Conservation (phyloP, 2,113 vertebrate genomes). For the Eurypyga helias region DNA sequence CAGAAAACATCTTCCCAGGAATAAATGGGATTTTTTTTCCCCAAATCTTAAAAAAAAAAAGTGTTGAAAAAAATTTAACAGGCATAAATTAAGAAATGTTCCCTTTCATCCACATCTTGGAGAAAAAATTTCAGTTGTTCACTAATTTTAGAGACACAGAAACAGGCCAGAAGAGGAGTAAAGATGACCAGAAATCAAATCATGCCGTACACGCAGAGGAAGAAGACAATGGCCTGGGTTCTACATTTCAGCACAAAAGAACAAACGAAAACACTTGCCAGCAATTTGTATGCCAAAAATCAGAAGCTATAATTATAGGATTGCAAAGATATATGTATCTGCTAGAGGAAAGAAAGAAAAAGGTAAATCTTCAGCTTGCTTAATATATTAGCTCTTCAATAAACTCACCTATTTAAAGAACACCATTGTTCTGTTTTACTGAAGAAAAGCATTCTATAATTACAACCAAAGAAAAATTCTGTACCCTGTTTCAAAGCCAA, state of each 20-base stretch:
- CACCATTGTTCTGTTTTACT: neutral
- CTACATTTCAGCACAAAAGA: neutral
- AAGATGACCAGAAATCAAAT: neutral
- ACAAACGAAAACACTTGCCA: neutral
- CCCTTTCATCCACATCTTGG: neutral
- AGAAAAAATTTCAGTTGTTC: neutral
- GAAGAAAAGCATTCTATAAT: conserved; percentile 62
- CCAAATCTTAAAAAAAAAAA: neutral
- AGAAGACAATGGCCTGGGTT: neutral
- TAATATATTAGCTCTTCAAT: conserved; percentile 26
- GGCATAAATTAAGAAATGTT: neutral
- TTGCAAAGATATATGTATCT: neutral
- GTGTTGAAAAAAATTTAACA: neutral
- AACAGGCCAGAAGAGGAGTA: neutral
- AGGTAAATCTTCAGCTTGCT: neutral
- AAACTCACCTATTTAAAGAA: conserved; percentile 55
- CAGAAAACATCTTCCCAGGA: neutral
- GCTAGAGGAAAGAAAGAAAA: neutral
- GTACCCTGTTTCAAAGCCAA: conserved; percentile 38
- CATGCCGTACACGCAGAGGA: neutral
- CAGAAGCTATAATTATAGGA: conserved; percentile 47
- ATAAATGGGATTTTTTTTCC: neutral
- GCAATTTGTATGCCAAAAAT: conserved; percentile 24
- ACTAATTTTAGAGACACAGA: neutral
- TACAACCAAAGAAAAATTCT: conserved; percentile 32